Evolutionary conservation across 2,797 vertebrate genomes (phyloP), one percentile per base, ranked within the genome.

Genomic region (Alauda arvensis): DNA sequence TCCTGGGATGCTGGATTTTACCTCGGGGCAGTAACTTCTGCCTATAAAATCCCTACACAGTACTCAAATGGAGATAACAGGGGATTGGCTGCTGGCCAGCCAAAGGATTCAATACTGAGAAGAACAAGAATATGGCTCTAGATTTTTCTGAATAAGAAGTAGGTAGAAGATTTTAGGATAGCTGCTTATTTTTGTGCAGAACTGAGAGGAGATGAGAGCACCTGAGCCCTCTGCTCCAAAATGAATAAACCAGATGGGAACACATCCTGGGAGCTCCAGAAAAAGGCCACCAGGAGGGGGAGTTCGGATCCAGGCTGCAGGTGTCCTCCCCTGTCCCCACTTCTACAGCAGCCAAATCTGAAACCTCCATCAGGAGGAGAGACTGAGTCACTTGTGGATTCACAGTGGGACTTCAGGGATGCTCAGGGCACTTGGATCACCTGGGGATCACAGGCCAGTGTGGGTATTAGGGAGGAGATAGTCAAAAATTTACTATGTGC

Each of bases 361-460:
- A 84, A 70, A 34, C 14, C 29, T 45, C 49, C 65, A 46, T 31
- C 12, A 14, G 28, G 31, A 75, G 13, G 4, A 46, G 57, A 83
- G 31, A 28, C 10, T 2, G 18, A 81, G 31, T 26, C 1, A 4
- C 57, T 10, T 42, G 3, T 0, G 1, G 59, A 86, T 52, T 37
- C 1, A 0, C 39, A 18, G 46, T 1, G 31, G 23, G 45, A 51
- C 48, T 31, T n/a, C 18, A 66, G 65, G 57, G 68, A 71, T 56
- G 42, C 24, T 42, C 52, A 49, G 19, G 56, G 26, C 14, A 40
- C 33, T 77, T 20, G 4, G 21, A 29, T 25, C 77, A 75, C 5
- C 34, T 6, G 1, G 46, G 13, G 15, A 68, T 19, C 1, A 3
- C 29, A 53, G 34, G 39, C 33, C 56, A 62, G 3, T 6, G 19